Base-by-base conservation (phyloP, 2,113 vertebrate genomes). In the Rhagologus leucostigma region DNA sequence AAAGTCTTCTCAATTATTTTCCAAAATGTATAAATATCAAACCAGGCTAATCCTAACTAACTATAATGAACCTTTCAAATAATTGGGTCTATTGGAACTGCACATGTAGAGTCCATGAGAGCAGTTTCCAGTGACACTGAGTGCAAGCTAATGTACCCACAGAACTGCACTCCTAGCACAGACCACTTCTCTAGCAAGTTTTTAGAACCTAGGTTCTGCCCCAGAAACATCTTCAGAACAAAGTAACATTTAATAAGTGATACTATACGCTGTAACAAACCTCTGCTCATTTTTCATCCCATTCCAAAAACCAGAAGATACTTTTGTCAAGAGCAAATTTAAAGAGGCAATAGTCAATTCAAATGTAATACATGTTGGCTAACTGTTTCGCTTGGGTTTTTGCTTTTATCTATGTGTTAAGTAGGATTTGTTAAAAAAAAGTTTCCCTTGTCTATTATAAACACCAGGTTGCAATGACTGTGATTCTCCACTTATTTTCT, bases 1-100 rank as follows among this genome's bases (percentile, higher is more conserved):
- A 94, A 94, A 79, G 22, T 79, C 63, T 67, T 90, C 60, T 68
- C 86, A 87, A 84, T 84, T 96, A 94, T 90, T 93, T 94, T 79
- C 77, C 52, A 84, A 89, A 95, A 92, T 30, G 26, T 81, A 75
- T 50, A 94, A 94, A 57, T 71, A 95, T 60, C 71, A 94, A 92
- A 53, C 64, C 68, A 75, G 44, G 41, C 47, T 83, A 80, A 73
- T 85, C 79, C 77, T 56, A 86, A 73, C 65, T 55, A 88, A 39
- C 70, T 46, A 55, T 24, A 93, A 68, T 7, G 26, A 68, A 57
- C 35, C 39, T 80, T 80, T 49, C 63, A 73, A 85, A 78, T 50
- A 80, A 79, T 4, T 53, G 17, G 11, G 41, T 92, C 44, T 84
- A 30, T 49, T 32, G 88, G 68, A 84, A 79, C 26, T 52, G 50